Evolutionary conservation across 1,140 invertebrate genomes (phyloP).

Genomic region (Heliconius eleuchia): DNA sequence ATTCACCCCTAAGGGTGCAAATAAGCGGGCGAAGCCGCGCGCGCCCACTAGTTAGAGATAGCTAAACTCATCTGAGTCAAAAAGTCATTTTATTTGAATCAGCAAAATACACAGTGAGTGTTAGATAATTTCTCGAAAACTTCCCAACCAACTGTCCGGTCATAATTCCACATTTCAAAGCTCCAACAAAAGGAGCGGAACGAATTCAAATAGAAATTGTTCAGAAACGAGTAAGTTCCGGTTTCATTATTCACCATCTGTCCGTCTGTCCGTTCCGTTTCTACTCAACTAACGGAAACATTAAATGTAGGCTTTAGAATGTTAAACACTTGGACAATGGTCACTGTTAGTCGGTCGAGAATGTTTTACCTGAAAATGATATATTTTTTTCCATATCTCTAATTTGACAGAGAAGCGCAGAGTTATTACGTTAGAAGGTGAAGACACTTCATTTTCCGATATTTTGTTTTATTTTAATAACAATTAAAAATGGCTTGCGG

Average conservation of each 20-base stretch:
- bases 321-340: constrained; percentile 1
- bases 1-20: no score
- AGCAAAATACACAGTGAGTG: constrained; percentile 5
- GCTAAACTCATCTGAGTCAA: not conserved
- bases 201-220: constrained; percentile 36
- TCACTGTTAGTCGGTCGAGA: not conserved
- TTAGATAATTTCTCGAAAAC: constrained; percentile 12
- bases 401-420: no score
- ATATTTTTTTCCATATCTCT: not conserved
- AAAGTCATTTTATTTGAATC: no score
- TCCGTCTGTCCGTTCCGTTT: constrained; percentile 16
- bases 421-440: no score
- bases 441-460: no score
- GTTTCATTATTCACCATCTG: constrained; percentile 40
- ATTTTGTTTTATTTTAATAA: no score
- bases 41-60: not conserved
- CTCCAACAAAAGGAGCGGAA: constrained; percentile 29
- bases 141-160: constrained; percentile 9
- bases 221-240: constrained; percentile 25
- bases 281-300: constrained; percentile 10
- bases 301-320: not conserved
- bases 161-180: constrained; percentile 30
- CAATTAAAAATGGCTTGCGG: no score
- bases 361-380: not conserved
- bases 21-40: no score